Evolutionary conservation across 2,888 invertebrate species (phyloP).

Genomic region (Nemotelus nigrinus): DNA sequence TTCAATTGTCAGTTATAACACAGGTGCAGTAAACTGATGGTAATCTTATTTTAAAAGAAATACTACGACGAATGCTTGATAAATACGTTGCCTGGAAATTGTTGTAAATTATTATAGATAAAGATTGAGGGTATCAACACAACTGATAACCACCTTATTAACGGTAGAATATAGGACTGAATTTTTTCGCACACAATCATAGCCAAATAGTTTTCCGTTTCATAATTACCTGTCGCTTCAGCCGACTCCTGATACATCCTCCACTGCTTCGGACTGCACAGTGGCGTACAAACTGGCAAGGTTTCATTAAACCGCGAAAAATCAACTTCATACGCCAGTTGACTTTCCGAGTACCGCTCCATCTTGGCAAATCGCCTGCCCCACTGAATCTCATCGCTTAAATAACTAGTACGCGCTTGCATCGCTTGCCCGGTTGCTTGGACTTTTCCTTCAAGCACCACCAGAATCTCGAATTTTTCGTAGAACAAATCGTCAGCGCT

Average conservation of each 20-base stretch:
- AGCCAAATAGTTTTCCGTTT: too few relatives aligned
- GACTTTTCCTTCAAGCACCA: constrained; percentile 87
- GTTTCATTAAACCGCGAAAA: constrained; percentile 88
- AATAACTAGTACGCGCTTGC: constrained; percentile 84
- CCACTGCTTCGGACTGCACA: constrained; percentile 81
- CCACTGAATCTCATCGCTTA: constrained; percentile 81
- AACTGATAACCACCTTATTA: too few relatives aligned
- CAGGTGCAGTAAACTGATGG: too few relatives aligned
- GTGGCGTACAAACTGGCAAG: constrained; percentile 83
- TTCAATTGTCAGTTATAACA: too few relatives aligned
- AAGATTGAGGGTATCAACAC: too few relatives aligned
- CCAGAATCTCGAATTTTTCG: constrained; percentile 86
- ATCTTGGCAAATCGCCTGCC: constrained; percentile 85
- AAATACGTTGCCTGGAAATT: too few relatives aligned
- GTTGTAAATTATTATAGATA: too few relatives aligned
- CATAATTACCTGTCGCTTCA: constrained; percentile 62
- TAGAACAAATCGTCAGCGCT: constrained; percentile 86
- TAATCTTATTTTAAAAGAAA: too few relatives aligned
- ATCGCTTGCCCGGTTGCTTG: constrained; percentile 88
- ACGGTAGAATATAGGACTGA: too few relatives aligned
- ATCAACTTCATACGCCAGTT: constrained; percentile 82
- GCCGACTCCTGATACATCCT: constrained; percentile 53
- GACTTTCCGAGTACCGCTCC: constrained; percentile 76
- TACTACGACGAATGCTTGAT: too few relatives aligned
- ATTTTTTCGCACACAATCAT: too few relatives aligned